These are phyloP conservation scores for Anolis apletophallus DNA, from an alignment of 2,797 vertebrate genomes.

Conservation along the genomic window DNA sequence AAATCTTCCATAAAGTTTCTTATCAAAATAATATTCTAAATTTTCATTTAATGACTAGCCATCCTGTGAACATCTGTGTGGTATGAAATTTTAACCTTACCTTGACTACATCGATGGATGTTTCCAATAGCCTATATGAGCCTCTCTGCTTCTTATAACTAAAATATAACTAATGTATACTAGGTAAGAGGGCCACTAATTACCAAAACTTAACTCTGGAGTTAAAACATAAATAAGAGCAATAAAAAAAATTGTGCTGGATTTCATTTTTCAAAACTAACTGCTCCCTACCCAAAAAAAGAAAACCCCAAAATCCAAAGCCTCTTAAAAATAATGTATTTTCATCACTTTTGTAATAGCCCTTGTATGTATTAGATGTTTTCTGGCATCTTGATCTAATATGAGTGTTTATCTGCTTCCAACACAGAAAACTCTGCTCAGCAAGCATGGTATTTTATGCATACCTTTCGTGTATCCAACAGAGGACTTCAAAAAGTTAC, in stretches of 20 bases:
- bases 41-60: not conserved
- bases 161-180: not conserved
- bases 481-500: conserved; percentile 25
- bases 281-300: no score
- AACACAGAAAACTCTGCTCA: conserved; percentile 38
- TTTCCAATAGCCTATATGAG: not conserved
- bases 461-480: not conserved
- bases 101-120: not conserved
- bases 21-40: not conserved
- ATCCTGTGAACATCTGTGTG: not conserved
- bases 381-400: not conserved
- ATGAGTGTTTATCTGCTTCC: not conserved
- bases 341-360: not conserved
- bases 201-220: not conserved
- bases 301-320: not conserved
- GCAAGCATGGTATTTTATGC: conserved; percentile 5
- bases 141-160: not conserved
- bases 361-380: not conserved
- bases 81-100: not conserved
- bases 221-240: not conserved
- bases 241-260: not conserved
- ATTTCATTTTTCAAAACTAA: not conserved
- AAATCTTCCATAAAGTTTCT: no score
- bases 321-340: not conserved
- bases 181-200: not conserved